Base-by-base conservation (phyloP, 1,140 invertebrate species). In the Diorhabda sublineata region DNA sequence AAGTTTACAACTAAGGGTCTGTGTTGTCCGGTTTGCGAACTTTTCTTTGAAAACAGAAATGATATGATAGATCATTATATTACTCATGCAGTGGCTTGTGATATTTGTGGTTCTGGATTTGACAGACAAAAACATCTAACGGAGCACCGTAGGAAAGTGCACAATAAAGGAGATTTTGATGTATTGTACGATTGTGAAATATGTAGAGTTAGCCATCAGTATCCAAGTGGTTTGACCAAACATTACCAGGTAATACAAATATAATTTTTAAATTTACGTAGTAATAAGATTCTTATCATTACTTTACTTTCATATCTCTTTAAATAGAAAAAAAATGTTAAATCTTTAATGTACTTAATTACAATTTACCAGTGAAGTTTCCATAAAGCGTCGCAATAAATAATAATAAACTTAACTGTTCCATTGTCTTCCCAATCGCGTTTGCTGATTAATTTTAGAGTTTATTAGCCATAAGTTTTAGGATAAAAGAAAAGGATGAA, bases 41-140 rank as follows among this genome's bases (percentile, higher is more conserved):
- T 73, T 26, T 61, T 69, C 2, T 73, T 70, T 61, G 66, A 71
- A 5, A 71, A 67, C 58, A 66, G 61, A 57, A 56, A 66, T 45
- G 72, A 73, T 43, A 69, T 68, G 62, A 43, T 73, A 43, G 72
- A 73, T 5, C 72, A 73, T 58, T 42, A 70, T 2, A 71, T 71
- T 61, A 69, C 70, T 3, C 72, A 73, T 69, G 68, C 70, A 61
- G 72, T 73, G 2, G 47, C 67, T 52, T 73, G 72, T 57, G 72
- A 73, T 43, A 64, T 73, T 26, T 73, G 72, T 44, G 72, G 68
- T 41, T 71, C 69, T 58, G 66, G 69, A 4, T 73, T 73, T 60
- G 72, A 73, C 56, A 71, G 64, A 65, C 69, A 67, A 9, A 45
- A 66, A 42, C 71, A 70, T 64, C 44, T 73, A 26, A 67, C 72